Percentiles rank a stretch among this genome's conserved stretches.
Conservation (phyloP, 2,888 invertebrate species). For the Drosophila affinis region DNA sequence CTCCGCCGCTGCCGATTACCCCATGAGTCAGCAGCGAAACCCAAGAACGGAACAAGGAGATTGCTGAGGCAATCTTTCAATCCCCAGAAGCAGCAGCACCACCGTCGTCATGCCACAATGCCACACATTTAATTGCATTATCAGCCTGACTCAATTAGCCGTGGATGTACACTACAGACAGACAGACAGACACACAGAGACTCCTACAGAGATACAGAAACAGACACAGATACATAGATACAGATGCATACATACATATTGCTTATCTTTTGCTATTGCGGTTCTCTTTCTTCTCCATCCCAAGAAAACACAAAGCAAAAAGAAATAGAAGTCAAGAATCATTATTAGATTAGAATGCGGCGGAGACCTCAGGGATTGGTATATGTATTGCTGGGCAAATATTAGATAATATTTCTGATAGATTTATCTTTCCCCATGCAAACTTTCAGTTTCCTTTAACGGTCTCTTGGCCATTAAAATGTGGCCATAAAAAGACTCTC, state of each 20-base stretch:
- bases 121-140: constrained; percentile 65
- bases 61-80: constrained; percentile 33
- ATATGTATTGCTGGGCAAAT: constrained; percentile 6
- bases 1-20: background rate
- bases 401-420: constrained; percentile 21
- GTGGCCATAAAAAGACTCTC: constrained; percentile 25
- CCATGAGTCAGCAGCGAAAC: background rate
- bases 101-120: constrained; percentile 20
- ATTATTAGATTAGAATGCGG: constrained; percentile 62
- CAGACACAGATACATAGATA: background rate
- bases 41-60: background rate
- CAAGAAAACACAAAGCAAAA: constrained; percentile 9
- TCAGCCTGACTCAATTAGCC: constrained; percentile 64
- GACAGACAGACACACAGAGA: background rate
- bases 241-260: background rate
- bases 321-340: constrained; percentile 41
- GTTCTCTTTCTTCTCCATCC: constrained; percentile 31
- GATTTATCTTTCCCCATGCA: background rate
- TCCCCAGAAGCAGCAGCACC: constrained; percentile 5
- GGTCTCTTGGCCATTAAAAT: constrained; percentile 23
- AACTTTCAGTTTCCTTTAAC: constrained; percentile 10
- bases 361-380: constrained; percentile 4
- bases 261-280: constrained; percentile 57
- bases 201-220: constrained; percentile 1
- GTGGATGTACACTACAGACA: constrained; percentile 28